A percentile compares a stretch with the other conserved stretches of the same genome.
These are phyloP conservation scores for Carcharodon carcharias DNA, from an alignment of 2,797 vertebrate species.

Conservation along the genomic window DNA sequence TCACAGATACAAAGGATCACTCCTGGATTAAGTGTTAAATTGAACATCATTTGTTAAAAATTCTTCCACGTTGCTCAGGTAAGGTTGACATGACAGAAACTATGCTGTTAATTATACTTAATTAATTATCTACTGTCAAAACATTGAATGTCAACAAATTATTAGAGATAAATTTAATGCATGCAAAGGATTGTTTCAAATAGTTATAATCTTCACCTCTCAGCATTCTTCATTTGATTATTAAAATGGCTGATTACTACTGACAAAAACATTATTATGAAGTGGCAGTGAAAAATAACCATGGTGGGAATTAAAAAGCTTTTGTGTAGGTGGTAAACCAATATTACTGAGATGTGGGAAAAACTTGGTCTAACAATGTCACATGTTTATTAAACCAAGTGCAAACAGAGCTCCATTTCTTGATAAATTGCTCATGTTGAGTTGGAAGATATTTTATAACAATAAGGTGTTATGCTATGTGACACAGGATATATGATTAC, in stretches of 20 bases:
- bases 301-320: not conserved
- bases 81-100: too few relatives aligned
- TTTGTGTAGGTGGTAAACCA: not conserved
- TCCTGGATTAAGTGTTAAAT: not conserved
- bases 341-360: not conserved
- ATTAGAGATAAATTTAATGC: not conserved
- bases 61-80: not conserved
- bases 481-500: not conserved
- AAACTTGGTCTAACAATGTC: not conserved
- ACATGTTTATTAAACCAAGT: not conserved
- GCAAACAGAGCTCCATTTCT: not conserved
- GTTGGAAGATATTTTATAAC: not conserved
- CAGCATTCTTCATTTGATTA: not conserved
- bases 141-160: not conserved
- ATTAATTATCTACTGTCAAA: conserved; percentile 3
- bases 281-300: not conserved
- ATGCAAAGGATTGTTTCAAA: not conserved
- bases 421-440: not conserved
- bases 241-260: not conserved
- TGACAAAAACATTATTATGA: not conserved
- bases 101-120: not conserved
- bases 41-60: not conserved
- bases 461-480: not conserved
- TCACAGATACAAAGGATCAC: not conserved
- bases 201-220: not conserved